Conservation (phyloP, 2,797 vertebrate species). For the Xenops minutus region DNA sequence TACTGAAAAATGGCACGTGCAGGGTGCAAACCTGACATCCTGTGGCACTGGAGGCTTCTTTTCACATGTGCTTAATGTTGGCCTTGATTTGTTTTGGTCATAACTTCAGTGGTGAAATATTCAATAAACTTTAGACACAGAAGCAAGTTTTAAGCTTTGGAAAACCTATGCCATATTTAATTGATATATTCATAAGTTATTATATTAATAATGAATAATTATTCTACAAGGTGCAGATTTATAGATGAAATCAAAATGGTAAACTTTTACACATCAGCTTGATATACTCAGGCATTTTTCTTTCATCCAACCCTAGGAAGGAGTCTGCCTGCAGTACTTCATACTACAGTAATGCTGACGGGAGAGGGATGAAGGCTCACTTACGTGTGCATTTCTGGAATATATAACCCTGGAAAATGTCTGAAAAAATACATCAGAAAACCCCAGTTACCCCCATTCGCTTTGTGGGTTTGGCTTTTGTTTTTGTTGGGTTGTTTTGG, state of each 20-base stretch:
- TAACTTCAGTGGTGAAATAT: not conserved
- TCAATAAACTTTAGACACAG: not conserved
- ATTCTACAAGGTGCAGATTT: not conserved
- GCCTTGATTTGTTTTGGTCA: not conserved
- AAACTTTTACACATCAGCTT: not conserved
- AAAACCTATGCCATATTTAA: not conserved
- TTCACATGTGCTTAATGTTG: not conserved
- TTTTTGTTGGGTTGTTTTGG: not conserved
- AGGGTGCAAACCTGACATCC: not conserved
- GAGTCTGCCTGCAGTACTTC: not conserved
- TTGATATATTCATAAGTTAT: not conserved
- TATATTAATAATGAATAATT: not conserved
- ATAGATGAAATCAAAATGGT: not conserved
- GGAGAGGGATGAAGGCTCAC: not conserved
- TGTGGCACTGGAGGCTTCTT: not conserved
- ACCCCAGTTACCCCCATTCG: not conserved
- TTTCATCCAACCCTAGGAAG: not conserved
- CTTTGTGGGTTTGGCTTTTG: not conserved
- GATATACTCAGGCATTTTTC: not conserved
- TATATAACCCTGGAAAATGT: not conserved
- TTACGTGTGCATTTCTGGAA: not conserved
- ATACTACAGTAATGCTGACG: not conserved
- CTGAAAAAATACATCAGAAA: not conserved
- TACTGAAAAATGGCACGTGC: not conserved
- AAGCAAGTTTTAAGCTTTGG: not conserved